Conservation (phyloP, 2,113 vertebrate genomes). For the Pitta sordida region DNA sequence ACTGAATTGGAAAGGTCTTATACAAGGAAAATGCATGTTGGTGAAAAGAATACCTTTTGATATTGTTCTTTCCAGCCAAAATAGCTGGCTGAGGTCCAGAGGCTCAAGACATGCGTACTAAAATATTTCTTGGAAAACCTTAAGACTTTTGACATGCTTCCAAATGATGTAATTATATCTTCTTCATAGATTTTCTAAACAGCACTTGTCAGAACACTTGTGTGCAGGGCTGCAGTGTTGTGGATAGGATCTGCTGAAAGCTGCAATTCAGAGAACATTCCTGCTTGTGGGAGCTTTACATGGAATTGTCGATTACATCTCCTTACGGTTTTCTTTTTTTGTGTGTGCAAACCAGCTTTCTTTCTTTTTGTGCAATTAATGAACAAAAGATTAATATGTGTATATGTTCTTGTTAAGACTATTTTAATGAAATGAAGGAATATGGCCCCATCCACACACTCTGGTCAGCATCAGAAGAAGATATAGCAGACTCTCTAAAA, state of each 20-base stretch:
- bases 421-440: constrained; percentile 86
- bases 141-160: background rate
- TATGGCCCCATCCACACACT: constrained; percentile 80
- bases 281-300: background rate
- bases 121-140: constrained; percentile 1
- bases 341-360: no score
- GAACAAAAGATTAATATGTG: background rate
- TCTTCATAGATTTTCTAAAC: background rate
- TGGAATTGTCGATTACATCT: background rate
- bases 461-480: constrained; percentile 86
- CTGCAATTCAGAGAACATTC: background rate
- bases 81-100: background rate
- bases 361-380: background rate
- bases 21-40: background rate
- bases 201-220: background rate
- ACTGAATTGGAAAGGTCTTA: background rate
- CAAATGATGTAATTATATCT: background rate
- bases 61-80: background rate
- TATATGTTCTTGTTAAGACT: constrained; percentile 72
- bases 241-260: background rate
- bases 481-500: constrained; percentile 78
- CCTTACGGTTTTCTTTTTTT: rapidly evolving
- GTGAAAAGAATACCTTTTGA: background rate
- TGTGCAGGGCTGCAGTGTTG: background rate
- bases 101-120: background rate